Evolutionary conservation across 2,888 invertebrate species (phyloP).

Genomic region (Pocota personata): DNA sequence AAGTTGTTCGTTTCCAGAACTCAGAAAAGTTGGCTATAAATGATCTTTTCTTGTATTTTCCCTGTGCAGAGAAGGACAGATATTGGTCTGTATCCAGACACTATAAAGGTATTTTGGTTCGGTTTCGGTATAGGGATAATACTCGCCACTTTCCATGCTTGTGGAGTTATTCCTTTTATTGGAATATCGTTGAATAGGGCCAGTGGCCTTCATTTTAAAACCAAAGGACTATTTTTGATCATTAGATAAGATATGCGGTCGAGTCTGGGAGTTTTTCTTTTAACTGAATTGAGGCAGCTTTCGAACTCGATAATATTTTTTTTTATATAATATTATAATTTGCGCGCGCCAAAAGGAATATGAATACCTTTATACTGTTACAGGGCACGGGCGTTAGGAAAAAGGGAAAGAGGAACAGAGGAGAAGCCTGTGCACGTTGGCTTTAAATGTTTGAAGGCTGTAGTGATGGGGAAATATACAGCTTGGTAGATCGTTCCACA

Average conservation of each 20-base stretch:
- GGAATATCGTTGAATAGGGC: background rate
- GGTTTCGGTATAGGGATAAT: background rate
- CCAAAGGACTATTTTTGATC: background rate
- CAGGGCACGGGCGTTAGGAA: no score
- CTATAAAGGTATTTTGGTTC: background rate
- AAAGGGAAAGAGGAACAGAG: no score
- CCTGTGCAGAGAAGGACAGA: background rate
- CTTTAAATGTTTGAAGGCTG: no score
- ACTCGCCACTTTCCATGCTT: conserved; percentile 4
- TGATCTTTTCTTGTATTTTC: background rate
- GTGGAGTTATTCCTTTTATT: background rate
- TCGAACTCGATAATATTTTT: background rate
- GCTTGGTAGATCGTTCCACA: no score
- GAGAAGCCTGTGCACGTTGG: no score
- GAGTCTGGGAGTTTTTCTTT: background rate
- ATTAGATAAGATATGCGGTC: conserved; percentile 8
- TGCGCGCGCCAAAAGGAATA: no score
- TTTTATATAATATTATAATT: no score
- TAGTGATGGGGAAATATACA: no score
- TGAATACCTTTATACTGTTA: no score
- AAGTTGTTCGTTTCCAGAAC: conserved; percentile 11
- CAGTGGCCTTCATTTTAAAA: background rate
- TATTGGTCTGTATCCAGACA: background rate
- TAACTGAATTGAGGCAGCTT: background rate
- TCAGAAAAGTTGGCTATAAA: conserved; percentile 75